A percentile compares a stretch with the other conserved stretches of the same genome.
These are phyloP conservation scores for Pachycephala philippinensis DNA, from an alignment of 2,113 vertebrate species.

Conservation along the genomic window DNA sequence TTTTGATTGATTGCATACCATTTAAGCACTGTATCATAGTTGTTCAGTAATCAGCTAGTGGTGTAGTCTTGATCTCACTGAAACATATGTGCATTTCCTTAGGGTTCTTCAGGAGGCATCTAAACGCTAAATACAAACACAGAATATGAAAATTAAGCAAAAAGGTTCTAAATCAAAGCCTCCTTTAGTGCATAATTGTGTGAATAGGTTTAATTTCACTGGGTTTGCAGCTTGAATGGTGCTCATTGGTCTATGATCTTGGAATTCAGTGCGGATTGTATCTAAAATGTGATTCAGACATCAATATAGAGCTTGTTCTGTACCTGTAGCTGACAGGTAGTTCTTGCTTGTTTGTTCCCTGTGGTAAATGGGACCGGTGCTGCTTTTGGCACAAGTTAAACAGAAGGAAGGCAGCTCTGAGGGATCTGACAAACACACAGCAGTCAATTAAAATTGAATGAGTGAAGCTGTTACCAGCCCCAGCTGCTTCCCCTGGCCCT, in stretches of 20 bases:
- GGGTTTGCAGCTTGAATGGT: background rate
- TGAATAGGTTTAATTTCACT: background rate
- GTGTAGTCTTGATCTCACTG: background rate
- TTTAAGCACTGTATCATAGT: background rate
- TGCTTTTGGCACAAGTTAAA: conserved; percentile 39
- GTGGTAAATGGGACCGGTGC: background rate
- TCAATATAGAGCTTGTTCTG: background rate
- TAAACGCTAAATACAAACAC: background rate
- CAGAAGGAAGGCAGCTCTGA: background rate
- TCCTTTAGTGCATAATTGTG: background rate
- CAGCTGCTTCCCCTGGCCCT: conserved; percentile 31
- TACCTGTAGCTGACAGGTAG: background rate
- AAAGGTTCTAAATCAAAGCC: background rate
- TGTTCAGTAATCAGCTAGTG: background rate
- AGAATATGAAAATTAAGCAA: background rate
- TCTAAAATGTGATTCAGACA: background rate
- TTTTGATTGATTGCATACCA: background rate
- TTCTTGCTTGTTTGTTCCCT: background rate
- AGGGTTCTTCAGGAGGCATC: background rate
- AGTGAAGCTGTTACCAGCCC: conserved; percentile 20
- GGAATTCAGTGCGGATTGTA: background rate
- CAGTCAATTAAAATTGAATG: conserved; percentile 56
- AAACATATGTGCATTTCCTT: background rate
- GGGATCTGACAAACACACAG: background rate
- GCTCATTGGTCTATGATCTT: background rate